These are phyloP conservation scores for Agrochola lota DNA, from an alignment of 2,888 invertebrate genomes.

Conservation along the genomic window DNA sequence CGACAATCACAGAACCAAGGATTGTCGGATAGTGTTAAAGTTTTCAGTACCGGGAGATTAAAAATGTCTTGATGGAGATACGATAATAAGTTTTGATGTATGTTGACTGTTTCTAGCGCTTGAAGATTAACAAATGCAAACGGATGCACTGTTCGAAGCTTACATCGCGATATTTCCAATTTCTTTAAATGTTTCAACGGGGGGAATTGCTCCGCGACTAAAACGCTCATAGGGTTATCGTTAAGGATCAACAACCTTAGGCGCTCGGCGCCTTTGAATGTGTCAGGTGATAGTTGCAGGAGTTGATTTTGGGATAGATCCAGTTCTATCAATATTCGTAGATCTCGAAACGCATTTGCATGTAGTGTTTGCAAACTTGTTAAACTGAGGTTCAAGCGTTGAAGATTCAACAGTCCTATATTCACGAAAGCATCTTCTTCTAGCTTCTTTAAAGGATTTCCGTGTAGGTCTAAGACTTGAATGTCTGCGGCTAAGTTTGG, in stretches of 20 bases:
- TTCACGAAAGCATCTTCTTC: constrained; percentile 94
- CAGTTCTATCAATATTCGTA: constrained; percentile 96
- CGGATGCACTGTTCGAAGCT: constrained; percentile 93
- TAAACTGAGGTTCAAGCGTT: constrained; percentile 94
- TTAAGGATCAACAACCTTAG: constrained; percentile 94
- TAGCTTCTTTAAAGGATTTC: constrained; percentile 93
- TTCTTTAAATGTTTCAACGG: constrained; percentile 94
- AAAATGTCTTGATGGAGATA: constrained; percentile 90
- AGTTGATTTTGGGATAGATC: constrained; percentile 96
- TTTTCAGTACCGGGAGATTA: constrained; percentile 92
- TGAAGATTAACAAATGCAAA: constrained; percentile 94
- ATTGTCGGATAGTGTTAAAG: constrained; percentile 95
- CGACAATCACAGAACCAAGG: constrained; percentile 98
- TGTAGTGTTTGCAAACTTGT: constrained; percentile 94
- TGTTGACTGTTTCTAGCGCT: constrained; percentile 95
- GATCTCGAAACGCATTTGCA: constrained; percentile 95
- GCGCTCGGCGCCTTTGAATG: constrained; percentile 95
- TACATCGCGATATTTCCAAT: constrained; percentile 95
- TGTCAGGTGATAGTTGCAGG: constrained; percentile 93
- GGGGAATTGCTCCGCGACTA: constrained; percentile 95
- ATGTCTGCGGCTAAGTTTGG: constrained; percentile 90
- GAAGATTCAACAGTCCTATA: constrained; percentile 95
- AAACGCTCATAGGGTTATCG: constrained; percentile 94
- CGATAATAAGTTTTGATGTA: constrained; percentile 94
- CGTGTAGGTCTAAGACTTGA: constrained; percentile 94